These are phyloP conservation scores for Cydia splendana DNA, from an alignment of 1,140 invertebrate species.

Conservation along the genomic window DNA sequence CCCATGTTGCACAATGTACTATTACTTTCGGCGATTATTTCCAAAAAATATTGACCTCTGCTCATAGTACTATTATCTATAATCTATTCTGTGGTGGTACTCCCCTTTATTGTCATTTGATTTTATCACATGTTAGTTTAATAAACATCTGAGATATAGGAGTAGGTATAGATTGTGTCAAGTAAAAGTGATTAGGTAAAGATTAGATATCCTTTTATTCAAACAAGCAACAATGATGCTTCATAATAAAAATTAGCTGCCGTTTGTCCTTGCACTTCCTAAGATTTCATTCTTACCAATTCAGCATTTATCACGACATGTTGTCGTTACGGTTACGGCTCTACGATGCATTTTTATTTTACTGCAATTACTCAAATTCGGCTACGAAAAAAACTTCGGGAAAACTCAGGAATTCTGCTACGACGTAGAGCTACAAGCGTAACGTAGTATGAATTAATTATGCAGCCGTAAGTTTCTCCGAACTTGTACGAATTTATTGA, in stretches of 20 bases:
- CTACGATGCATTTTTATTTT: background rate
- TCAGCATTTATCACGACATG: background rate
- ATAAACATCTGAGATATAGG: background rate
- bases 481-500: no score
- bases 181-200: background rate
- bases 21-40: no score
- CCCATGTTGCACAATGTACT: no score
- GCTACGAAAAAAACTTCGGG: no score
- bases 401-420: no score
- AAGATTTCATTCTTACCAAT: background rate
- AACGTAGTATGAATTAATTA: no score
- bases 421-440: no score
- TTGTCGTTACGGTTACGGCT: no score
- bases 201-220: background rate
- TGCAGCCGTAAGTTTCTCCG: no score
- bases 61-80: no score
- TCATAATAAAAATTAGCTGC: background rate
- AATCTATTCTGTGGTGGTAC: no score
- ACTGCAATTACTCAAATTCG: background rate
- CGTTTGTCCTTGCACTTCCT: background rate
- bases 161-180: constrained; percentile 4
- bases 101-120: background rate
- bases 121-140: background rate
- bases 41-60: no score
- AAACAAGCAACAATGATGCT: background rate